phyloP scores from a whole-genome alignment of 2,797 vertebrate genomes.

The Podarcis lilfordi region DNA sequence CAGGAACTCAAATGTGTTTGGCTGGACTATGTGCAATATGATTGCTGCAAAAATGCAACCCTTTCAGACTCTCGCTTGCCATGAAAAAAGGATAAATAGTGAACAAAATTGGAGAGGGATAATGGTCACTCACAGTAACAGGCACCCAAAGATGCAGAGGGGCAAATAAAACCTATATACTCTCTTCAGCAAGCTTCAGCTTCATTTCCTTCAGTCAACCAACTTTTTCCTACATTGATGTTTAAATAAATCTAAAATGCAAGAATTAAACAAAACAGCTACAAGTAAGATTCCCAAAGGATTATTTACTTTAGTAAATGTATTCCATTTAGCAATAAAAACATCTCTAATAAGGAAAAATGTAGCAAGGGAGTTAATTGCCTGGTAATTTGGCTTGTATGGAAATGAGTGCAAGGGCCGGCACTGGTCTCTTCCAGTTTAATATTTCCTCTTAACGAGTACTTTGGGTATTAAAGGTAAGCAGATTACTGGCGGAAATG shows the following conservation, averaged over 20 bases:
- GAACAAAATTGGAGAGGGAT: not conserved
- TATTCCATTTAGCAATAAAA: conserved; percentile 23
- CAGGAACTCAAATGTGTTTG: not conserved
- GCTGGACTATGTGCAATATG: not conserved
- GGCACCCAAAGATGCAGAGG: not conserved
- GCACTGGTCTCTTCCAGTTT: conserved; percentile 35
- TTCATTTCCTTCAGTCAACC: not conserved
- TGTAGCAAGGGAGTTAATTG: conserved; percentile 25
- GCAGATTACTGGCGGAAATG: conserved; percentile 22
- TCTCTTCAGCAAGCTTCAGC: not conserved
- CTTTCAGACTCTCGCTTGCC: not conserved
- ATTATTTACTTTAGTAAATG: conserved; percentile 44
- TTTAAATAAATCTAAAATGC: conserved; percentile 38
- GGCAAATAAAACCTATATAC: not conserved
- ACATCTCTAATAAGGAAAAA: conserved; percentile 30
- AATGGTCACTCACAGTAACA: not conserved
- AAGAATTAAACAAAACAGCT: conserved; percentile 17
- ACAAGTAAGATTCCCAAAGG: conserved; percentile 39
- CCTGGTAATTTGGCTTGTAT: conserved; percentile 52
- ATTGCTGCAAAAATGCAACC: not conserved
- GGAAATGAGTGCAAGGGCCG: conserved; percentile 38
- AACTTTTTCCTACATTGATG: not conserved
- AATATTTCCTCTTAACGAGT: conserved; percentile 38
- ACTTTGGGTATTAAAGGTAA: conserved; percentile 16
- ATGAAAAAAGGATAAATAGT: not conserved